These are phyloP conservation scores for Cryptosula pallasiana DNA, from an alignment of 2,888 invertebrate species.

Conservation along the genomic window DNA sequence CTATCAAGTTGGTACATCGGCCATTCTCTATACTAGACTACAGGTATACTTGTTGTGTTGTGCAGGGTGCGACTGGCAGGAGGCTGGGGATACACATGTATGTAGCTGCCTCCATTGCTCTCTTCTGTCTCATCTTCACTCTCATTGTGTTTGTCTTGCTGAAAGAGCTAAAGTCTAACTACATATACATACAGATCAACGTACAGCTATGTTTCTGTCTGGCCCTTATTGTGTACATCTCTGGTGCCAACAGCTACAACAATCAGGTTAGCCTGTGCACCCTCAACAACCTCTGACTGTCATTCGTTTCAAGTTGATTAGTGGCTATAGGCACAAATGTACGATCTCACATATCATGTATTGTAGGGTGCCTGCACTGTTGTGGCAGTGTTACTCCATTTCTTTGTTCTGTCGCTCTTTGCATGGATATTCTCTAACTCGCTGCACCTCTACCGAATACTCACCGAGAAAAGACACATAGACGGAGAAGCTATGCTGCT, in stretches of 20 bases:
- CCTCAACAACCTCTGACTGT: too few relatives aligned
- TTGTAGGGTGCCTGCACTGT: conserved; percentile 76
- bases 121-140: conserved; percentile 72
- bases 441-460: conserved; percentile 84
- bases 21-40: too few relatives aligned
- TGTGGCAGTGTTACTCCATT: conserved; percentile 85
- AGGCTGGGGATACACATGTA: conserved; percentile 81
- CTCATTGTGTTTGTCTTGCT: conserved; percentile 75
- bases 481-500: conserved; percentile 90
- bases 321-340: too few relatives aligned
- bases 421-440: conserved; percentile 89
- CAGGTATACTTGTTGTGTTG: neutral
- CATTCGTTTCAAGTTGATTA: too few relatives aligned
- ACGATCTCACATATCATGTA: too few relatives aligned
- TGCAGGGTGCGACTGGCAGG: conserved; percentile 25
- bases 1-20: too few relatives aligned
- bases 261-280: conserved; percentile 19
- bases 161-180: conserved; percentile 60
- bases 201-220: conserved; percentile 83
- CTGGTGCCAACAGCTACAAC: conserved; percentile 58
- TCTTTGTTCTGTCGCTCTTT: conserved; percentile 83
- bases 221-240: conserved; percentile 76
- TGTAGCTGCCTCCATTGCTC: conserved; percentile 77
- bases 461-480: conserved; percentile 90
- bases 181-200: conserved; percentile 89